These are phyloP conservation scores for Torymus tubicola DNA, from an alignment of 2,888 invertebrate genomes.

Conservation along the genomic window DNA sequence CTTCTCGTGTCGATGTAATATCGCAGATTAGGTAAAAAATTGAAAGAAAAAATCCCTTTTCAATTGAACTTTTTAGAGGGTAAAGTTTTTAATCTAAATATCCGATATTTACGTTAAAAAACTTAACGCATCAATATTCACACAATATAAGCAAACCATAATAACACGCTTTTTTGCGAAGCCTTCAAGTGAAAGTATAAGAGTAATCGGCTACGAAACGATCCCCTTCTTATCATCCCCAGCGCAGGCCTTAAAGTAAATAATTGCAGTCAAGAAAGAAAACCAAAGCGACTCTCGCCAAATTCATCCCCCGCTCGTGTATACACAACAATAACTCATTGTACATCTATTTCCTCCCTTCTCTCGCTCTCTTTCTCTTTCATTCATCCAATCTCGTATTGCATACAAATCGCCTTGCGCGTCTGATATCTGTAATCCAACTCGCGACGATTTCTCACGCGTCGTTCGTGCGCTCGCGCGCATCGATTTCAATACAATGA, in stretches of 20 bases:
- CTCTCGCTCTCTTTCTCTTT: no score
- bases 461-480: background rate
- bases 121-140: no score
- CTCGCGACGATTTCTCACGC: slow-evolving; percentile 41
- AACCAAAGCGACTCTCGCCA: no score
- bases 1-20: no score
- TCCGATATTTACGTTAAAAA: no score
- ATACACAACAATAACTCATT: slow-evolving; percentile 24
- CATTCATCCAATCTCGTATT: slow-evolving; percentile 22
- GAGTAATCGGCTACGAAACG: background rate
- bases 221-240: background rate
- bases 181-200: background rate
- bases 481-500: slow-evolving; percentile 50
- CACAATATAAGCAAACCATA: no score
- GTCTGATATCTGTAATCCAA: slow-evolving; percentile 35
- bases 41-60: no score
- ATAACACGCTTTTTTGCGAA: background rate
- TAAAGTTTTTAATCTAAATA: no score
- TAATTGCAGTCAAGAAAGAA: no score
- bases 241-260: no score
- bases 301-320: background rate
- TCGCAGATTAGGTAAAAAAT: no score
- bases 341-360: background rate
- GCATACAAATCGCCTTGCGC: slow-evolving; percentile 3
- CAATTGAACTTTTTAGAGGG: no score